Percentiles rank a stretch among this genome's conserved stretches.
These are phyloP conservation scores for Piaya cayana DNA, from an alignment of 2,113 vertebrate genomes.

Conservation along the genomic window DNA sequence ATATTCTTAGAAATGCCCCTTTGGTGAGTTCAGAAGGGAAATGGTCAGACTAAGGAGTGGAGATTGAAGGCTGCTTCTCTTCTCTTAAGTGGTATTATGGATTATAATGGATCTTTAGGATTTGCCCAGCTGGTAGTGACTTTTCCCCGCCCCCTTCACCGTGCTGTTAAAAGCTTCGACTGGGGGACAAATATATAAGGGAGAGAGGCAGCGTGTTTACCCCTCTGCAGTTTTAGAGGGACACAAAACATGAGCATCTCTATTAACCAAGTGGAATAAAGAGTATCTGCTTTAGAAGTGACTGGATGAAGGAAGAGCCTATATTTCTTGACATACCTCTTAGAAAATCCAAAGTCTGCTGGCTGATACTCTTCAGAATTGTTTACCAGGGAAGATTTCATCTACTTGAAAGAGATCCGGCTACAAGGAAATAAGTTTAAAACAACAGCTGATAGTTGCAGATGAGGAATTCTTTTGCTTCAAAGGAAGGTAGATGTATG, in stretches of 20 bases:
- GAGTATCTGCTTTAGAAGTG: neutral
- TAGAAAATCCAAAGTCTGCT: neutral
- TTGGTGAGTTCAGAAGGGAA: slow-evolving; percentile 35
- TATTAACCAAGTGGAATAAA: neutral
- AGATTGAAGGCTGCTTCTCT: slow-evolving; percentile 34
- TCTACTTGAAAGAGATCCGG: neutral
- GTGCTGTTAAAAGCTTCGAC: neutral
- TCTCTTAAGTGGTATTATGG: slow-evolving; percentile 49
- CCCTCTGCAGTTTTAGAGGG: neutral
- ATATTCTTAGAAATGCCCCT: slow-evolving; percentile 18
- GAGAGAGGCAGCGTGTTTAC: neutral
- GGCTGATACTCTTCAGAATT: neutral
- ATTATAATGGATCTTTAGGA: slow-evolving; percentile 50
- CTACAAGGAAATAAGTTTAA: neutral
- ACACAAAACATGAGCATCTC: neutral
- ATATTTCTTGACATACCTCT: neutral
- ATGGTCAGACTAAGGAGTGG: slow-evolving; percentile 15
- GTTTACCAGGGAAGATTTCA: neutral
- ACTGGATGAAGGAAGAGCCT: neutral
- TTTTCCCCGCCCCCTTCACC: neutral
- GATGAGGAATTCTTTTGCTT: neutral
- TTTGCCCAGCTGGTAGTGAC: slow-evolving; percentile 33
- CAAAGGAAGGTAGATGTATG: neutral
- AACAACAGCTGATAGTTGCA: neutral
- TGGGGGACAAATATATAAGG: neutral